Evolutionary conservation across 2,797 vertebrate genomes (phyloP), one percentile per base, ranked within the genome.

Genomic region (Ceyx erithaca): DNA sequence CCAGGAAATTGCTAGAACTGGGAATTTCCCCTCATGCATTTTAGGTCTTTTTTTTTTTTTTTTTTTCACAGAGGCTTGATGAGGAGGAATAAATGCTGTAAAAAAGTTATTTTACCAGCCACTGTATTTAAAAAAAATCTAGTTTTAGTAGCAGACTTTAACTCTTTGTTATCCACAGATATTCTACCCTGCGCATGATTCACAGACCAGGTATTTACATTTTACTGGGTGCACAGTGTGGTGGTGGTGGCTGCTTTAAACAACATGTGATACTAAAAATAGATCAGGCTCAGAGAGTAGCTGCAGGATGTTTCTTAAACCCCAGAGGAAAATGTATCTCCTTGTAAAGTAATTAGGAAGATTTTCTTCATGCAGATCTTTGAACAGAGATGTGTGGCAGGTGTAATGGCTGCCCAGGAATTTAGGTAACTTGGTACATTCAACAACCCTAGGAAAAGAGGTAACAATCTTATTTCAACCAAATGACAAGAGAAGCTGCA

Each of bases 31-130:
- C 23, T 22, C 9, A 11, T 16, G 9, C 16, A 35, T 51, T 89
- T 79, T 75, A 6, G 73, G 17, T 25, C 14, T 80, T 80, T 37
- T 37, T 37, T 37, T 37, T 12, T 37, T 70, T 78, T 82, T 80
- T 80, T 93, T 70, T 79, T 83, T 77, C 66, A 91, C 37, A 95
- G 85, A 68, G 52, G 22, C 49, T 66, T 71, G 41, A 88, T 46
- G 35, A 68, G 5, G 79, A 89, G 3, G 21, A 80, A 64, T 40
- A 79, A 90, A 70, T 33, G 10, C 11, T 37, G 3, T 22, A 51
- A 79, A 82, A 51, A 22, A 28, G 12, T 3, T 58, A 4, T 51
- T 7, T 71, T 76, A 22, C 31, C 55, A 37, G 41, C 35, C 61
- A 46, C 67, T 12, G 3, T 57, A 91, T 83, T 85, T 79, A 37